Evolutionary conservation across 2,113 vertebrate genomes (phyloP).

Genomic region (Emydura subglobosa): DNA sequence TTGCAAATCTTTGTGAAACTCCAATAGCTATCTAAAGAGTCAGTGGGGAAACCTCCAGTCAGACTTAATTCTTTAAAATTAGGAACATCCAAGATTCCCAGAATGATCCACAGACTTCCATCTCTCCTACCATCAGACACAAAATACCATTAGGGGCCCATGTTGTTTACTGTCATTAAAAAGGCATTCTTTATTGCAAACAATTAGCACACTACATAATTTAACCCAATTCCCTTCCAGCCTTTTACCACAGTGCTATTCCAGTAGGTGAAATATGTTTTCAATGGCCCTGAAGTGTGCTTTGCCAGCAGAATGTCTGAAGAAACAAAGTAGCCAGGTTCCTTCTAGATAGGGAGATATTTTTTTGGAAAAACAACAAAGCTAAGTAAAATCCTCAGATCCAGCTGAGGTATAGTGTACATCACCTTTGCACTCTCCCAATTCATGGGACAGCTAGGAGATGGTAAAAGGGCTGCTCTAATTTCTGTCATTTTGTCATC

Average conservation of each 20-base stretch:
- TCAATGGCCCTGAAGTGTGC: background rate
- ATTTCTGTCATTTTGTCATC: background rate
- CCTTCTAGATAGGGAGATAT: background rate
- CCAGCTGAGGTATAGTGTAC: background rate
- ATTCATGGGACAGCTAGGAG: background rate
- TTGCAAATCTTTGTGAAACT: background rate
- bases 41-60: background rate
- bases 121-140: background rate
- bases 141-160: accelerated
- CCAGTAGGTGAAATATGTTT: background rate
- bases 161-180: background rate
- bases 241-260: background rate
- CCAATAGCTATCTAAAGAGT: background rate
- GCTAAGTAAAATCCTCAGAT: background rate
- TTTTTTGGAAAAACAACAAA: background rate
- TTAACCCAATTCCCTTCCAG: background rate
- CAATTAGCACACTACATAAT: background rate
- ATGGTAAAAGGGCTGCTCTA: background rate
- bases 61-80: no score
- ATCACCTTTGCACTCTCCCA: background rate
- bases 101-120: background rate
- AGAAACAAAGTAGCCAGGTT: background rate
- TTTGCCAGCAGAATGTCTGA: background rate
- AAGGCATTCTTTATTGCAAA: background rate
- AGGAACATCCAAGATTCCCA: background rate